Evolutionary conservation across 64 coral and sea anemone genomes (phyloP).

Genomic region (Pocillopora verrucosa): DNA sequence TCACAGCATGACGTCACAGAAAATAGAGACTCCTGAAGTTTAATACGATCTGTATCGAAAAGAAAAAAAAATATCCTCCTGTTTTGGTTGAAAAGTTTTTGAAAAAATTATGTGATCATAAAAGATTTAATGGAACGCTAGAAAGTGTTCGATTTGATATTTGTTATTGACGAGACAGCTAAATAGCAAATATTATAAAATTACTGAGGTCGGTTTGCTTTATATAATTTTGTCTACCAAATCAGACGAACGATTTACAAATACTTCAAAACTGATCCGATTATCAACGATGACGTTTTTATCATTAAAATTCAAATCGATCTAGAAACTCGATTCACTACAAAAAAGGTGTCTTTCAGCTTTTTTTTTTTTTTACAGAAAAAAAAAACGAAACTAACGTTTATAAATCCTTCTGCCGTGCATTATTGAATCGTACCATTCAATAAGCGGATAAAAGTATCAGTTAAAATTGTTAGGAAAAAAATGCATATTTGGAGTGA

Average conservation of each 20-base stretch:
- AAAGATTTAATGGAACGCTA: too few relatives aligned
- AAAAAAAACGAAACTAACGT: not conserved
- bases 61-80: not conserved
- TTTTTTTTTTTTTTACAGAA: not conserved
- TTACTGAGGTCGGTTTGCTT: not conserved
- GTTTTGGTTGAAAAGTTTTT: not conserved
- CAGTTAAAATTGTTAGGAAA: too few relatives aligned
- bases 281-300: not conserved
- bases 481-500: too few relatives aligned
- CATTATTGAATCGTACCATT: too few relatives aligned
- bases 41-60: not conserved
- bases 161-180: too few relatives aligned
- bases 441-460: too few relatives aligned
- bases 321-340: not conserved
- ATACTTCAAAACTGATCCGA: not conserved
- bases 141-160: too few relatives aligned
- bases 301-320: conserved; percentile 7
- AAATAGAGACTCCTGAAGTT: not conserved
- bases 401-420: not conserved
- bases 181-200: not conserved
- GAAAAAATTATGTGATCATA: not conserved
- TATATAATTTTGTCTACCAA: not conserved
- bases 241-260: not conserved
- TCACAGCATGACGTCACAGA: not conserved
- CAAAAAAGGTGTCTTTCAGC: not conserved